These are phyloP conservation scores for Melanaphis sacchari DNA, from an alignment of 1,140 invertebrate genomes.

Conservation along the genomic window DNA sequence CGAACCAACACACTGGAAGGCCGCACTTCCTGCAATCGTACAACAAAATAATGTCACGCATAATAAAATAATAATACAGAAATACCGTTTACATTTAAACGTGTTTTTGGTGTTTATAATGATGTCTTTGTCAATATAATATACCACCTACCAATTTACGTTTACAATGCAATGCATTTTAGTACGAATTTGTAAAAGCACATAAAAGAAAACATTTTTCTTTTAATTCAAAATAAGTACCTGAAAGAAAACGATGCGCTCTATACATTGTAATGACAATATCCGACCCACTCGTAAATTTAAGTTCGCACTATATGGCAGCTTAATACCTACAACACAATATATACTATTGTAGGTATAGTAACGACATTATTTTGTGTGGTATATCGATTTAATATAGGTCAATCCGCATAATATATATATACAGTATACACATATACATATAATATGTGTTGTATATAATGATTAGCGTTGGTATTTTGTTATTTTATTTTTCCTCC, in stretches of 20 bases:
- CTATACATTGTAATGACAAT: neutral
- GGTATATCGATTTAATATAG: neutral
- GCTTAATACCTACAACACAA: neutral
- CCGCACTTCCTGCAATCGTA: neutral
- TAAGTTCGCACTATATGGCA: too few species aligned
- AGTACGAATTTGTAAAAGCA: neutral
- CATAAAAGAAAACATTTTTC: neutral
- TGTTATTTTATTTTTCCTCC: neutral
- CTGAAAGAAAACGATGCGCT: neutral
- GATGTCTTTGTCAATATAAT: neutral
- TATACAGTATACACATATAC: too few species aligned
- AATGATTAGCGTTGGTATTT: too few species aligned
- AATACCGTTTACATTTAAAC: neutral
- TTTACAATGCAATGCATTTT: neutral
- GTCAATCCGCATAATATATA: neutral
- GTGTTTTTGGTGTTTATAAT: neutral
- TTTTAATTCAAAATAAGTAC: neutral
- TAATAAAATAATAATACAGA: neutral
- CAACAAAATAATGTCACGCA: neutral
- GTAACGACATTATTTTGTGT: neutral
- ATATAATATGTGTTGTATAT: too few species aligned
- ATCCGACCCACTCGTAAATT: too few species aligned
- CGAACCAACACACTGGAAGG: neutral
- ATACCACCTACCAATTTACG: neutral
- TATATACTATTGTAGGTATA: neutral